Conservation (phyloP, 1,140 invertebrate species). For the Calliopsis andreniformis region DNA sequence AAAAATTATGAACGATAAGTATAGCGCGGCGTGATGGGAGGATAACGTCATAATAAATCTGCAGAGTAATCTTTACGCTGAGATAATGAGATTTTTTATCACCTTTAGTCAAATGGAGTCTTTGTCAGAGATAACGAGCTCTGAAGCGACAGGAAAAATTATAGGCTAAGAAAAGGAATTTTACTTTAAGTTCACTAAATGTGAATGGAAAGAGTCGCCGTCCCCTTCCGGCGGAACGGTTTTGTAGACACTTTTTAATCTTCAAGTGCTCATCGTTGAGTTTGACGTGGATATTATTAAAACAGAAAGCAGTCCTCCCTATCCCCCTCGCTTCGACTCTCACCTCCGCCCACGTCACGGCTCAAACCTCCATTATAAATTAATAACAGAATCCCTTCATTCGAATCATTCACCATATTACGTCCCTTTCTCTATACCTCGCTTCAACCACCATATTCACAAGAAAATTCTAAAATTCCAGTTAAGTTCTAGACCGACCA, state of each 20-base stretch:
- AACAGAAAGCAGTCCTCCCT: not conserved
- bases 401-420: too few relatives aligned
- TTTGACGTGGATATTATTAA: slow-evolving; percentile 32
- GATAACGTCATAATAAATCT: slow-evolving; percentile 54
- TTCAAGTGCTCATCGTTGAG: slow-evolving; percentile 13
- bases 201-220: slow-evolving; percentile 38
- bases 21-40: slow-evolving; percentile 25
- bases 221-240: slow-evolving; percentile 5
- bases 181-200: slow-evolving; percentile 48
- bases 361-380: not conserved
- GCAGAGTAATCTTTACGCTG: slow-evolving; percentile 46
- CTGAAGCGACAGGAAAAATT: slow-evolving; percentile 45
- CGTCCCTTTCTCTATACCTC: too few relatives aligned
- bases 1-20: slow-evolving; percentile 37
- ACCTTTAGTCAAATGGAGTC: slow-evolving; percentile 47
- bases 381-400: too few relatives aligned
- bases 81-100: slow-evolving; percentile 52
- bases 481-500: too few relatives aligned
- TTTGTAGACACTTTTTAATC: slow-evolving; percentile 44
- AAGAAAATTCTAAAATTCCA: too few relatives aligned
- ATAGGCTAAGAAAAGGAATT: slow-evolving; percentile 46
- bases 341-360: not conserved
- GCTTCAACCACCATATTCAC: too few relatives aligned
- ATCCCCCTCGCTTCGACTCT: not conserved
- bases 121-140: slow-evolving; percentile 51